Conservation (phyloP, 2,113 vertebrate genomes). For the Gambusia affinis region DNA sequence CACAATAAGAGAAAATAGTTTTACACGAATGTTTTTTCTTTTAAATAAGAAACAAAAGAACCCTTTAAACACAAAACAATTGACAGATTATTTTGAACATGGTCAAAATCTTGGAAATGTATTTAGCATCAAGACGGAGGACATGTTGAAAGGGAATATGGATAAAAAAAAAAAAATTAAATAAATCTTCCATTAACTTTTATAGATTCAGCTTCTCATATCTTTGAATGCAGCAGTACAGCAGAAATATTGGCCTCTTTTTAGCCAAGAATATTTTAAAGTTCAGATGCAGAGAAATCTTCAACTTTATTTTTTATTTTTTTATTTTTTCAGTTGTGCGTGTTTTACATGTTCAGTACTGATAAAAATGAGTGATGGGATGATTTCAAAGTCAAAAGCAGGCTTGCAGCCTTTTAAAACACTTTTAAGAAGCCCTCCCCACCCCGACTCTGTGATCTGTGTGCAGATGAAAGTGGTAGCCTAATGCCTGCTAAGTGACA, state of each 20-base stretch:
- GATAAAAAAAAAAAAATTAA: background rate
- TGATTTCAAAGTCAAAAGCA: constrained; percentile 67
- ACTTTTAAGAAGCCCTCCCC: constrained; percentile 57
- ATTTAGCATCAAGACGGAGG: background rate
- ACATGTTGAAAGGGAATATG: background rate
- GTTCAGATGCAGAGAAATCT: background rate
- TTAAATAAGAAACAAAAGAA: too few species aligned
- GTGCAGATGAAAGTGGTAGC: constrained; percentile 62
- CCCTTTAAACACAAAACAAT: too few species aligned
- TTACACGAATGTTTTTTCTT: too few species aligned
- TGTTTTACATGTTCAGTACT: constrained; percentile 66
- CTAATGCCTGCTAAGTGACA: constrained; percentile 73
- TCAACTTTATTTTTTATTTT: background rate
- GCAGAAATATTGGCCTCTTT: constrained; percentile 17
- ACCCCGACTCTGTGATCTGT: constrained; percentile 51
- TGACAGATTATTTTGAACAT: too few species aligned
- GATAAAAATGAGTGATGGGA: constrained; percentile 70
- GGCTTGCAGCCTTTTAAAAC: constrained; percentile 60
- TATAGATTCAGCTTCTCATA: constrained; percentile 11
- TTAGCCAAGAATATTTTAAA: constrained; percentile 30
- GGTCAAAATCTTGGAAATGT: background rate
- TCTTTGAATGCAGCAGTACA: background rate
- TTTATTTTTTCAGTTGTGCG: constrained; percentile 33
- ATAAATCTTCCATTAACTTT: too few species aligned
- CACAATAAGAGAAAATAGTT: too few species aligned